Evolutionary conservation across 2,888 invertebrate species (phyloP), one percentile per base, ranked within the genome.

Genomic region (Oscheius myriophilus): DNA sequence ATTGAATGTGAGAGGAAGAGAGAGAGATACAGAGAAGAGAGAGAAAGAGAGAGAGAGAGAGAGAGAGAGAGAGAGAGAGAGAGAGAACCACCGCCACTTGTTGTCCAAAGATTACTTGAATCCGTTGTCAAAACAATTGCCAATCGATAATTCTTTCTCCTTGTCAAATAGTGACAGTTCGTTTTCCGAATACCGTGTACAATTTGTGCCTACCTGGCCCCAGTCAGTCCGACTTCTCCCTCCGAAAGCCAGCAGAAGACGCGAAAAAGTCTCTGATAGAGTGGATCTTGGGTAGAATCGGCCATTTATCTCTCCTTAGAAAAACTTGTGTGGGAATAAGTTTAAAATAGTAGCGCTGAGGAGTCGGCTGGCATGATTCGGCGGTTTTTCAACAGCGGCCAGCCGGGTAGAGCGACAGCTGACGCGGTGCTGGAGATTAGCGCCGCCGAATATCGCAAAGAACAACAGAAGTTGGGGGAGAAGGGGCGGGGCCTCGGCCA

Each of bases 231-330:
- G 18, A 51, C 39, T 42, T 58, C 53, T 16, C 53, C 67, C 57
- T 76, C 76, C 0, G 74, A 66, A 26, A 75, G 68, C 49, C 71
- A 64, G 12, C 75, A 69, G 65, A 75, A 75, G 3, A 75, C 26
- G 1, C 72, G 70, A 46, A 67, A 73, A 6, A 77, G 33, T 51
- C 71, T 67, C 26, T 73, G 73, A 49, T 70, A 70, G 26, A 70
- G 55, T 6, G 58, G 64, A 42, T 70, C 70, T n/a, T 55, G 43
- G 11, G 55, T 55, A 11, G 49, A 33, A 46, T 70, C 61, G 12
- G 53, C 18, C 4, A 45, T 25, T 39, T 39, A 49, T 61, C 33
- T 12, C n/a, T 23, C 39, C 46, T 11, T 9, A 25, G 11, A 21
- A 21, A 21, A 11, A 49, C 18, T 49, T n/a, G 45, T 21, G 49